Evolutionary conservation across 2,797 vertebrate species (phyloP).

Genomic region (Alca torda): DNA sequence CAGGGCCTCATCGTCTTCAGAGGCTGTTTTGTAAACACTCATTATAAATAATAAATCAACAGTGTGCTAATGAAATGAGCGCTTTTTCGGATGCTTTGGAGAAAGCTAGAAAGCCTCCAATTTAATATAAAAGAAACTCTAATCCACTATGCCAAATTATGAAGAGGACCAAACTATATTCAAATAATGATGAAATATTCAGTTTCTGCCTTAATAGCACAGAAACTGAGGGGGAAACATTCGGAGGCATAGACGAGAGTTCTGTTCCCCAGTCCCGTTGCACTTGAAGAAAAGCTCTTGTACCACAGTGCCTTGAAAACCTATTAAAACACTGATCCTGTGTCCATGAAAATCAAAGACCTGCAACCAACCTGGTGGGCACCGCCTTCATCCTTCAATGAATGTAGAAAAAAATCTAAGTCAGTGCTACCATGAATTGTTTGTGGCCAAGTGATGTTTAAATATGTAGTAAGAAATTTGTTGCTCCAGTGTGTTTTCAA

Average conservation of each 20-base stretch:
- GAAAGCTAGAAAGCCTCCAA: not conserved
- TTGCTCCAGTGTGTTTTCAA: not conserved
- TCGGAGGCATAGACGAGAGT: not conserved
- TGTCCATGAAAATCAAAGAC: not conserved
- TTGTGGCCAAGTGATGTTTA: not conserved
- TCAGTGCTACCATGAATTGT: not conserved
- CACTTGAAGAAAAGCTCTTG: not conserved
- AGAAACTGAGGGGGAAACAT: not conserved
- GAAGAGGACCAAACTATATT: slow-evolving; percentile 5
- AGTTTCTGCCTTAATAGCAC: not conserved
- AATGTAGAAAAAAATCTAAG: not conserved
- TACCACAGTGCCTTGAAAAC: not conserved
- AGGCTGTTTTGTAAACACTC: slow-evolving; percentile 51
- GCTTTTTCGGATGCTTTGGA: slow-evolving; percentile 38
- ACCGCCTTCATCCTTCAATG: not conserved
- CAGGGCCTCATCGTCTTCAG: not conserved
- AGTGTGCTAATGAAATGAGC: slow-evolving; percentile 33
- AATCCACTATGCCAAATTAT: not conserved
- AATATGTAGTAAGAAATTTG: not conserved
- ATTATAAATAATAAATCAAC: slow-evolving; percentile 59
- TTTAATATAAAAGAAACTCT: slow-evolving; percentile 14
- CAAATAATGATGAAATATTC: slow-evolving; percentile 2
- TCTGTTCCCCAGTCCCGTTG: not conserved
- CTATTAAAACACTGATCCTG: not conserved
- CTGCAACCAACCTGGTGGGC: not conserved